Percentiles rank a stretch among this genome's conserved stretches.
Conservation (phyloP, 2,888 invertebrate species). For the Dendrolimus pini region DNA sequence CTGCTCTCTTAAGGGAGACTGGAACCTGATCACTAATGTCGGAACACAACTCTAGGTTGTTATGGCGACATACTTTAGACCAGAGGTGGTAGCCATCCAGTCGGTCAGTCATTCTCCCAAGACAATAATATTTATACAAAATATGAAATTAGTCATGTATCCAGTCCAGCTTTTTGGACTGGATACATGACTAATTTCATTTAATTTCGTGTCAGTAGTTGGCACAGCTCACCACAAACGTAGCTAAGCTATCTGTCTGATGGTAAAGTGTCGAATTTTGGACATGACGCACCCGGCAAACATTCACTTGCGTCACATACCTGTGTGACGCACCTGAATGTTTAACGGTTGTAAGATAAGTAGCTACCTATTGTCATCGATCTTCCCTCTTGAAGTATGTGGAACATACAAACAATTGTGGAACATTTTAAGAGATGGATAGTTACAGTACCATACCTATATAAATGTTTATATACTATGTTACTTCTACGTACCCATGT, state of each 20-base stretch:
- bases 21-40: too few relatives aligned
- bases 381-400: constrained; percentile 14
- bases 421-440: background rate
- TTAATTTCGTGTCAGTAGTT: constrained; percentile 14
- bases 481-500: too few relatives aligned
- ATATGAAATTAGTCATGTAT: background rate
- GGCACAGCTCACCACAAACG: constrained; percentile 34
- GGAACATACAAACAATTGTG: too few relatives aligned
- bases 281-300: constrained; percentile 39
- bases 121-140: background rate
- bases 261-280: constrained; percentile 33
- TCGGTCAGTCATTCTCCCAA: too few relatives aligned
- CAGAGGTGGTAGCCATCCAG: too few relatives aligned
- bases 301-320: constrained; percentile 38
- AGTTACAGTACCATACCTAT: background rate
- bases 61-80: too few relatives aligned
- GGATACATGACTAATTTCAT: too few relatives aligned
- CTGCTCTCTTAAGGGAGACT: too few relatives aligned
- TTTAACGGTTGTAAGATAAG: too few relatives aligned
- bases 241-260: constrained; percentile 33
- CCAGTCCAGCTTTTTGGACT: background rate
- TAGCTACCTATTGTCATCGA: constrained; percentile 32
- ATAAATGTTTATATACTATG: too few relatives aligned
- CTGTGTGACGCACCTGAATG: constrained; percentile 8
- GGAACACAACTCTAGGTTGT: too few relatives aligned